Base-by-base conservation (phyloP, 2,797 vertebrate species). In the Amphiprion clarkii region DNA sequence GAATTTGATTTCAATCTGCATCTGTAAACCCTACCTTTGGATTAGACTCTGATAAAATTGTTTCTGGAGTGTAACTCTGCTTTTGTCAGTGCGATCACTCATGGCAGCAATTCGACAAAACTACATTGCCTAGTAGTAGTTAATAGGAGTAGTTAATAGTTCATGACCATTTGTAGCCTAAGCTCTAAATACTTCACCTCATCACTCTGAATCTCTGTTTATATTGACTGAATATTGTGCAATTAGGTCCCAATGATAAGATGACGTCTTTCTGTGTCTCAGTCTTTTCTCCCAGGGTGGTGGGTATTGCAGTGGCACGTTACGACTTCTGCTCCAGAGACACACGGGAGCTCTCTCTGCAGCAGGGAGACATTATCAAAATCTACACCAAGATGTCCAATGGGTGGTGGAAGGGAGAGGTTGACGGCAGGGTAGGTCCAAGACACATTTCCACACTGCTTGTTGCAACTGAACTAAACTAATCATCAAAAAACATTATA, bases 391-490 rank as follows among this genome's bases (percentile, higher is more conserved):
- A 99, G 92, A 95, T 97, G 67, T 93, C 96, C 0, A 97, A 97
- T 6, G 98, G 98, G 76, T 99, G 98, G 98, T 99, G 98, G 98
- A 95, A 96, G 85, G 98, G 98, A 75, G 98, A 98, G 91, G 94
- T 96, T 0, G 95, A 96, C 0, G 96, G 97, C 90, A 94, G 95
- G 96, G 98, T 99, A 66, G 31, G 89, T 83, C 25, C n/a, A 12
- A 23, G 4, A 17, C 4, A 25, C 39, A 33, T n/a, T 74, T 55
- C 4, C 21, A 52, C 13, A 21, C n/a, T 48, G 27, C 11, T 42
- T 7, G n/a, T 52, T 36, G 42, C 25, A 57, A 12, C 31, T 59
- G 7, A 57, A 12, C 16, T 59, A 5, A 49, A 49, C 46, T 9
- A 9, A 49, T n/a, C 2, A 19, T 9, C 1, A 21, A 21, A 21